Percentiles rank a stretch among this genome's conserved stretches.
These are phyloP conservation scores for Caenorhabditis brenneri DNA, from an alignment of 1,140 invertebrate genomes.

Conservation along the genomic window DNA sequence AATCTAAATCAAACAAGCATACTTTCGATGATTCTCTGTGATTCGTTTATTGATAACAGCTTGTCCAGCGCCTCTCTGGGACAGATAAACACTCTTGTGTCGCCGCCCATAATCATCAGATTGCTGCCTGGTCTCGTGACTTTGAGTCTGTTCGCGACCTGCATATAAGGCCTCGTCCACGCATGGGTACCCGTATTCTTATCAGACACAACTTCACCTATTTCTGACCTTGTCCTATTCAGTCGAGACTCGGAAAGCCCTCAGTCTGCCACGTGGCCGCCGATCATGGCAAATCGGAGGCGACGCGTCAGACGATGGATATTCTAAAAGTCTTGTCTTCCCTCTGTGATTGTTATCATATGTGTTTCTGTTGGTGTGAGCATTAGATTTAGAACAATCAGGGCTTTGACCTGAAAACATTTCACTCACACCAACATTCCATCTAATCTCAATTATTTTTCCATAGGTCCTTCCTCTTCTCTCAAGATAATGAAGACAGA, in stretches of 20 bases:
- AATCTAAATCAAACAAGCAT: conserved; percentile 40
- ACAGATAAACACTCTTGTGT: conserved; percentile 2
- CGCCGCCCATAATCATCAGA: conserved; percentile 19
- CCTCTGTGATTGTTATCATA: not conserved
- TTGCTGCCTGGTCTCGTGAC: conserved; percentile 6
- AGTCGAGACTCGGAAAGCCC: conserved; percentile 25
- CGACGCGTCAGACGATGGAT: conserved; percentile 19
- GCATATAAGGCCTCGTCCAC: conserved; percentile 5
- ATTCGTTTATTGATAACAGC: conserved; percentile 3
- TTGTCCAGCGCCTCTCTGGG: not conserved
- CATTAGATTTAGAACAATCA: not conserved
- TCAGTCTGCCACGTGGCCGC: conserved; percentile 18
- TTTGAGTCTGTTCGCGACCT: conserved; percentile 9
- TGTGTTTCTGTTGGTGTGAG: not conserved
- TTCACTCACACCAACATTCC: not conserved
- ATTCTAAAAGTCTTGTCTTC: conserved; percentile 9
- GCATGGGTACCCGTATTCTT: not conserved
- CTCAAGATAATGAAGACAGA: conserved; percentile 6
- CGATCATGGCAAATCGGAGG: conserved; percentile 37
- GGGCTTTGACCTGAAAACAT: too few relatives aligned
- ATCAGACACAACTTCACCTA: not conserved
- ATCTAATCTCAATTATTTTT: conserved; percentile 1
- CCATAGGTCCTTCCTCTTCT: not conserved
- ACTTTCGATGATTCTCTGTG: conserved; percentile 7
- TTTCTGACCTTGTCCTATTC: conserved; percentile 32